A percentile compares a stretch with the other conserved stretches of the same genome.
Conservation (phyloP, 2,113 vertebrate genomes). For the Cathartes aura region DNA sequence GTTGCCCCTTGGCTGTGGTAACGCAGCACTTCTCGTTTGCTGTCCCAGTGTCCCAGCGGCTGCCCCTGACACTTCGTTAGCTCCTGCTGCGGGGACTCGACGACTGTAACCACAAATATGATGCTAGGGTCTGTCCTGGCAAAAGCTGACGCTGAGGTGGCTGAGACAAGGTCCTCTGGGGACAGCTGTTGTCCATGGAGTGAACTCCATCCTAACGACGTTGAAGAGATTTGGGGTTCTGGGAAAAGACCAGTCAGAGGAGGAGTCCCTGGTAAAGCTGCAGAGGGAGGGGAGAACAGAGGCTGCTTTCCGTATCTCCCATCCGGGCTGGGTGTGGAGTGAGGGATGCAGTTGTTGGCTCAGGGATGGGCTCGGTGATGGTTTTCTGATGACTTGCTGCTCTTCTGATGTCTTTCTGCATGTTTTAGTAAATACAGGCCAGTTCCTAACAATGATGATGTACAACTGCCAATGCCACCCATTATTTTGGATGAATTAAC, state of each 20-base stretch:
- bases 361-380: neutral
- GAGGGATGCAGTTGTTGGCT: neutral
- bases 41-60: neutral
- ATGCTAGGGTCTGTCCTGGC: neutral
- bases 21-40: fast-evolving
- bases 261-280: neutral
- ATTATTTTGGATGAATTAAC: neutral
- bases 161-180: neutral
- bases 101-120: neutral
- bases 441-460: fast-evolving
- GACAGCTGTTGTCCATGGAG: neutral
- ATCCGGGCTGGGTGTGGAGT: neutral
- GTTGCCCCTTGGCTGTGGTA: neutral
- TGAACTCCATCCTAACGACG: neutral
- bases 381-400: neutral
- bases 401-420: neutral
- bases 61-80: neutral
- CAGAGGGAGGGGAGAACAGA: neutral
- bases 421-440: fast-evolving
- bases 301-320: neutral
- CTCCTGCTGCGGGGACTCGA: neutral
- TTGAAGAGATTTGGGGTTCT: neutral
- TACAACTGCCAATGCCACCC: fast-evolving
- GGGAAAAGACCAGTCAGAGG: neutral
- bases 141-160: neutral